Base-by-base conservation (phyloP, 1,140 invertebrate species). In the Zophobas atratus region DNA sequence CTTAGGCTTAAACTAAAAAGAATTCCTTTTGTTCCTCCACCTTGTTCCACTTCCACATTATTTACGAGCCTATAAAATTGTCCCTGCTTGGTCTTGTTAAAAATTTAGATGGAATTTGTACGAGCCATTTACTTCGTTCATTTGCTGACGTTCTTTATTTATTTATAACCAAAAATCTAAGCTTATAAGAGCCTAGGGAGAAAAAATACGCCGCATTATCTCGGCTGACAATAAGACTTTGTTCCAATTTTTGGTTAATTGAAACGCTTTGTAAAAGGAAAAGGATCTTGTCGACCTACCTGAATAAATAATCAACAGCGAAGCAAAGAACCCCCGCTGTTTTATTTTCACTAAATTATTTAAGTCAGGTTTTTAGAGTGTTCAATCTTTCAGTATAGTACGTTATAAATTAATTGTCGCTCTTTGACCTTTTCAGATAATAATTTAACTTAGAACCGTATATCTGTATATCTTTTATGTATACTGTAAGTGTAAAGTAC, bases 21-120 rank as follows among this genome's bases (percentile, higher is more conserved):
- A 67, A 67, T 67, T 41, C 39, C 8, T 67, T 43, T 32, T 57
- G 55, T 57, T 57, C 55, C 55, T 57, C 33, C 49, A 60, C 56
- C 60, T 67, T 67, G 39, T 48, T 67, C 39, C 60, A 67, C 39
- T 43, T 43, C 20, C 60, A 5, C 60, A 67, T 67, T 67, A 67
- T 67, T 67, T 67, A 67, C 60, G 60, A 43, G 39, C 60, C 38
- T 67, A 46, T 67, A 67, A 67, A 67, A 67, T 67, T 67, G 60
- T 67, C 60, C 20, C 60, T 32, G 39, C 60, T 67, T 67, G 60
- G 41, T 67, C 60, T 67, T 67, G 60, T 67, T 67, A 67, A 67
- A 67, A 67, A 67, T 67, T 67, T 67, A 67, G 60, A 46, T 46
- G 39, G 39, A 67, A 43, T 67, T 67, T 67, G 60, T 67, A 46